Percentiles rank a stretch among this genome's conserved stretches.
phyloP scores from a whole-genome alignment of 2,888 invertebrate genomes.

The Nasonia oneida region DNA sequence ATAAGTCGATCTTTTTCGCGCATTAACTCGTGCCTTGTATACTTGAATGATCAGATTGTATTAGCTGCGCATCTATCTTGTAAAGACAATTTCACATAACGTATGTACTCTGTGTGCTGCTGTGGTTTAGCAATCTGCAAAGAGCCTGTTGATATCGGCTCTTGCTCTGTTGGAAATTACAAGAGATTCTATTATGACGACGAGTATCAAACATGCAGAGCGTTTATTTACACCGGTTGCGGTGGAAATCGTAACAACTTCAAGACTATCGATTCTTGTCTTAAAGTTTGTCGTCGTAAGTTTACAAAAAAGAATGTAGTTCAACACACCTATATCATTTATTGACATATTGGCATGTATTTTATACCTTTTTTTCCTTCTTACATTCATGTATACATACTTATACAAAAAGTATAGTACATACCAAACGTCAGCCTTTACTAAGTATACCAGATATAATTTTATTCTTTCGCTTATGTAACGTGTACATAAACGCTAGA shows the following conservation, averaged over 20 bases:
- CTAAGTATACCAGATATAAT: constrained; percentile 4
- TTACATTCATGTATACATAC: background rate
- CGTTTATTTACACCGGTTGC: constrained; percentile 93
- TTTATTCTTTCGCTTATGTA: constrained; percentile 26
- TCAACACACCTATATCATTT: constrained; percentile 4
- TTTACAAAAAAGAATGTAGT: constrained; percentile 58
- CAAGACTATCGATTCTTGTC: constrained; percentile 86
- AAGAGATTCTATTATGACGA: constrained; percentile 89
- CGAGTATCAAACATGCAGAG: constrained; percentile 85
- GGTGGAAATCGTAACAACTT: constrained; percentile 93
- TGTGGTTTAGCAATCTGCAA: constrained; percentile 83
- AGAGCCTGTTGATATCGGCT: constrained; percentile 83
- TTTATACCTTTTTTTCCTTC: background rate
- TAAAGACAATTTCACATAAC: constrained; percentile 31
- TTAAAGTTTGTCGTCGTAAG: constrained; percentile 82
- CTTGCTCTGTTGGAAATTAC: constrained; percentile 80
- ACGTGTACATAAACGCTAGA: background rate
- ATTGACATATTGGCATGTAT: constrained; percentile 35
- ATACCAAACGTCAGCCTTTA: constrained; percentile 4
- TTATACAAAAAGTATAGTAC: constrained; percentile 5
- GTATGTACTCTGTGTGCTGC: constrained; percentile 58
- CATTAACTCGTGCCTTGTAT: background rate
- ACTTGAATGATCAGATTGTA: background rate
- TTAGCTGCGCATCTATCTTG: background rate
- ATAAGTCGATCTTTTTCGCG: background rate